Conservation (phyloP, 2,888 invertebrate species). For the Nemotelus nigrinus region DNA sequence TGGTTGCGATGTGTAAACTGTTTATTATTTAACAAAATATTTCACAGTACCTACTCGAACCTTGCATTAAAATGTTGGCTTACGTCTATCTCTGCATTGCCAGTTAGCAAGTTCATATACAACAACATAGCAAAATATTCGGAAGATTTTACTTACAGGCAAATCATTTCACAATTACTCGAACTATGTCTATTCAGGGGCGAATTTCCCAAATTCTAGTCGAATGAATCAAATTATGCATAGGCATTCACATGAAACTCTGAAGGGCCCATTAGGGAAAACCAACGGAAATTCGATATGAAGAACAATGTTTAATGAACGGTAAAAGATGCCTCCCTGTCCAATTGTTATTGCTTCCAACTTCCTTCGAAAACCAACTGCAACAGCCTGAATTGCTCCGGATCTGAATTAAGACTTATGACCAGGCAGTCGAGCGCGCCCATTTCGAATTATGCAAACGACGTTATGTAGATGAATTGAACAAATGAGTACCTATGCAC, state of each 20-base stretch:
- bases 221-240: not conserved
- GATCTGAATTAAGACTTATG: not conserved
- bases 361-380: not conserved
- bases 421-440: not conserved
- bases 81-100: no score
- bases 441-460: not conserved
- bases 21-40: no score
- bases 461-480: not conserved
- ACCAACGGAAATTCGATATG: not conserved
- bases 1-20: no score
- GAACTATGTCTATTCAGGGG: no score
- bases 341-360: not conserved
- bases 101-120: no score
- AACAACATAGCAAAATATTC: not conserved
- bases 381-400: not conserved
- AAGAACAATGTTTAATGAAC: conserved; percentile 1
- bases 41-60: no score
- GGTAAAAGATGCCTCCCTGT: not conserved
- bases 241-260: not conserved
- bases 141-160: no score
- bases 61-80: no score
- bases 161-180: no score
- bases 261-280: not conserved
- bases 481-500: not conserved
- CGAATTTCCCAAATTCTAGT: no score